These are phyloP conservation scores for Molossus alvarezi DNA, from an alignment of 2,797 vertebrate genomes.

Conservation along the genomic window DNA sequence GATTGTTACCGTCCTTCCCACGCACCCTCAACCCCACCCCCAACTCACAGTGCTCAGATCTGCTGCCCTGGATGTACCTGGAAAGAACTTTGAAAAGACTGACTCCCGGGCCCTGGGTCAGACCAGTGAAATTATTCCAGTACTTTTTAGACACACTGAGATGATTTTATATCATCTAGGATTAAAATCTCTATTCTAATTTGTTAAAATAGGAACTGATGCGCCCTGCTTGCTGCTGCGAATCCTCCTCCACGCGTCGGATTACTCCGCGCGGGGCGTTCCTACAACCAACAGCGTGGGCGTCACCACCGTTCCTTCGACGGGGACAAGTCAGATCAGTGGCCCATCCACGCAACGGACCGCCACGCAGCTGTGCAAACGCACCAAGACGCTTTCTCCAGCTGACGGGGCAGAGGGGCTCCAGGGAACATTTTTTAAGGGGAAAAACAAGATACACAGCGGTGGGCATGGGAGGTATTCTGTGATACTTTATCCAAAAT, in stretches of 20 bases:
- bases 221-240: not conserved
- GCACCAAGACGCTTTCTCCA: no score
- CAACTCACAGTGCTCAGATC: not conserved
- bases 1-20: not conserved
- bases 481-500: not conserved
- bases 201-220: not conserved
- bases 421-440: fast-evolving
- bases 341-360: fast-evolving
- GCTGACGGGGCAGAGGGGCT: not conserved
- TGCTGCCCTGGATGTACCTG: not conserved
- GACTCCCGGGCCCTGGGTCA: no score
- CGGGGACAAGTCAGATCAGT: not conserved
- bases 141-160: not conserved
- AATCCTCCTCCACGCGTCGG: not conserved
- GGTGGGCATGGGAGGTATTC: fast-evolving
- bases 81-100: not conserved
- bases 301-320: not conserved
- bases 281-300: not conserved
- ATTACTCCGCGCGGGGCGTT: not conserved
- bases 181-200: not conserved
- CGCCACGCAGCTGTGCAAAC: not conserved
- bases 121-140: not conserved
- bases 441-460: not conserved
- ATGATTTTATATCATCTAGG: not conserved
- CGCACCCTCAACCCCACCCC: fast-evolving